phyloP scores from a whole-genome alignment of 2,797 vertebrate species.

The Sebastiscus tertius region DNA sequence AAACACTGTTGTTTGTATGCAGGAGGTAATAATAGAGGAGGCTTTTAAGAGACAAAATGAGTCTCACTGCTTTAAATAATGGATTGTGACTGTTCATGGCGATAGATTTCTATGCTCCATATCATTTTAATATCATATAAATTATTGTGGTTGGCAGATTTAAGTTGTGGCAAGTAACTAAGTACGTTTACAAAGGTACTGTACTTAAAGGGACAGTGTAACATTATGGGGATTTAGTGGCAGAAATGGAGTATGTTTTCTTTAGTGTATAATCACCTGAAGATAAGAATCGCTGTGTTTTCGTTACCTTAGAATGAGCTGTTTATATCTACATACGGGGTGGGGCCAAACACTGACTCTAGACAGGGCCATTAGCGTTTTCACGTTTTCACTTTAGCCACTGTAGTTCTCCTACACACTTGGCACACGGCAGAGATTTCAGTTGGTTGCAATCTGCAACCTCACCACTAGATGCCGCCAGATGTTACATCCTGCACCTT shows the following conservation, averaged over 20 bases:
- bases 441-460: too few relatives aligned
- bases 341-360: too few relatives aligned
- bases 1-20: background rate
- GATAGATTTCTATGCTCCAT: constrained; percentile 1
- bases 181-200: background rate
- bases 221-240: background rate
- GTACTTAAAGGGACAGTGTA: background rate
- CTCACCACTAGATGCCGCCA: too few relatives aligned
- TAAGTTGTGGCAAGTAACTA: background rate
- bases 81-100: background rate
- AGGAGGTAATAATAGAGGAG: background rate
- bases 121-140: constrained; percentile 8
- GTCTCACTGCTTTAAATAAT: constrained; percentile 9
- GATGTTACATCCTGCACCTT: too few relatives aligned
- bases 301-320: background rate
- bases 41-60: background rate
- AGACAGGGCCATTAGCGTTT: too few relatives aligned
- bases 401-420: too few relatives aligned
- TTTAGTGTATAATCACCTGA: too few relatives aligned
- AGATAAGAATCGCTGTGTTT: background rate
- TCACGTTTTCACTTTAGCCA: too few relatives aligned
- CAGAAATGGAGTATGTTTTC: background rate
- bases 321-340: too few relatives aligned
- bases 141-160: constrained; percentile 36
- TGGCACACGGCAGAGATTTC: too few relatives aligned